Evolutionary conservation across 1,140 invertebrate species (phyloP), one percentile per base, ranked within the genome.

Genomic region (Adelges cooleyi): DNA sequence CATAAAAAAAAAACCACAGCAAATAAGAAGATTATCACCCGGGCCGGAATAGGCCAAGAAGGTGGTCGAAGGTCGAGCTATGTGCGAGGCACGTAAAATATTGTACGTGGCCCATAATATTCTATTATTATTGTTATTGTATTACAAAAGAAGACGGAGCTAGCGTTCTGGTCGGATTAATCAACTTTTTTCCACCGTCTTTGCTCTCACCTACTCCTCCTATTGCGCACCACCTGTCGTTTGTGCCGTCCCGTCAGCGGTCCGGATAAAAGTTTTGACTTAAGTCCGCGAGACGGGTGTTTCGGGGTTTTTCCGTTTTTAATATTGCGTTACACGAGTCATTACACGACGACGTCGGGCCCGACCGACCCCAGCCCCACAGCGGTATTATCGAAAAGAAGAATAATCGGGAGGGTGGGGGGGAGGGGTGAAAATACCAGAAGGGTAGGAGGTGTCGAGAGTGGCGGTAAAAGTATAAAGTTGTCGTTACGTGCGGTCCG

Each of bases 71-170:
- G 17, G 1, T 11, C 1, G 29, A 22, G 10, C 11, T 27, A 6
- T 5, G 53, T 23, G 56, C 18, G 18, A 48, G 42, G 56, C 56
- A 62, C 56, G 42, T 62, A 62, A 62, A 62, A 62, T 62, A 48
- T 62, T 62, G 56, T 62, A 62, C 56, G 56, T 48, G 56, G 11
- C 40, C 53, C 25, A 20, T 62, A 40, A 46, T 62, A 62, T 62
- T 62, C 42, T 46, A 62, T 62, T 62, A 62, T n/a, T n/a, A n/a
- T n/a, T n/a, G n/a, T n/a, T n/a, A n/a, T n/a, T n/a, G n/a, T 25
- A 27, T 42, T 23, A 42, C 27, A 25, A 44, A 59, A 59, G n/a
- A n/a, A 6, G 20, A 42, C 17, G 53, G 22, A 22, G 11, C 3
- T 13, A 25, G 27, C 27, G 25, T 33, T 11, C 22, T 1, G 23